phyloP scores from a whole-genome alignment of 2,113 vertebrate species.

The Scolopax mira region DNA sequence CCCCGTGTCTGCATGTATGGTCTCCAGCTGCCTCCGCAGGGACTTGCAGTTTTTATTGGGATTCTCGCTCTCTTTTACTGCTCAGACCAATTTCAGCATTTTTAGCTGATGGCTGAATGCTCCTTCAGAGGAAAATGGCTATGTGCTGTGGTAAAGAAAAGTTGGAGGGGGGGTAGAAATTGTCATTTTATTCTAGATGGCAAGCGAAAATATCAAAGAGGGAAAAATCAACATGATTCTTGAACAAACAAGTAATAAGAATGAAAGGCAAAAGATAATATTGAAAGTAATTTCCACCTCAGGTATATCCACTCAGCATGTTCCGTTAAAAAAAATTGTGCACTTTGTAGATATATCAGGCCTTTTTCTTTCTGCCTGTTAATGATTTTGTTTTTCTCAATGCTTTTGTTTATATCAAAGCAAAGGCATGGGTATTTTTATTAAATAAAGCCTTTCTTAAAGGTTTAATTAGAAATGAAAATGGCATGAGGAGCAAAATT shows the following conservation, averaged over 20 bases:
- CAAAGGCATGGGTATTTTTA: not conserved
- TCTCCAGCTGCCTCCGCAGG: not conserved
- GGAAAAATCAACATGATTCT: not conserved
- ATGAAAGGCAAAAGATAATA: not conserved
- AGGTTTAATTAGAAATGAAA: not conserved
- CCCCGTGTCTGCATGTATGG: accelerated
- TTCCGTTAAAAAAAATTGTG: slow-evolving; percentile 3
- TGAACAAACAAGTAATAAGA: not conserved
- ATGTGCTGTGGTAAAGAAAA: not conserved
- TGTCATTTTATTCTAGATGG: not conserved
- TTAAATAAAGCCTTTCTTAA: not conserved
- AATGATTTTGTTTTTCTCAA: not conserved
- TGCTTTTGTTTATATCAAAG: not conserved
- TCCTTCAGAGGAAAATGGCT: not conserved
- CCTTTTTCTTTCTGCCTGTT: not conserved
- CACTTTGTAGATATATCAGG: not conserved
- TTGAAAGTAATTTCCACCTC: not conserved
- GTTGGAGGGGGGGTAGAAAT: not conserved
- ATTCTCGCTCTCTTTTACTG: not conserved
- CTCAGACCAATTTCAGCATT: not conserved
- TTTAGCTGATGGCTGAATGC: not conserved
- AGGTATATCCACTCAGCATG: not conserved
- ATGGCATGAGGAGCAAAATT: not conserved
- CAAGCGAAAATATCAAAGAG: not conserved
- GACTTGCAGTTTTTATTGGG: not conserved